A percentile compares a stretch with the other conserved stretches of the same genome.
Conservation (phyloP, 2,888 invertebrate species). For the Apamea anceps region DNA sequence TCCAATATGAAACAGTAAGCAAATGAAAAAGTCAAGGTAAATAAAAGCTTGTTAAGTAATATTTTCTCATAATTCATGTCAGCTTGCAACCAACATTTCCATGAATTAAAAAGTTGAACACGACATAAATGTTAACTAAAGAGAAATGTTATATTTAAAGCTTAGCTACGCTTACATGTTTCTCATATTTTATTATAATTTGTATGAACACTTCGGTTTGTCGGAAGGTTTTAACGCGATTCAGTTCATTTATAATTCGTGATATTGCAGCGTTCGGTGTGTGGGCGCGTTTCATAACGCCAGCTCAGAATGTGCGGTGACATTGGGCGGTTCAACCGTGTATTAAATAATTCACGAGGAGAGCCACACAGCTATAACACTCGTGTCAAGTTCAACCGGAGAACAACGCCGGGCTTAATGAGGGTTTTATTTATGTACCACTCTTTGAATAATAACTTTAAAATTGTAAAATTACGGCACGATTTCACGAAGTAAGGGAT, state of each 20-base stretch:
- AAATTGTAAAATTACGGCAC: neutral
- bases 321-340: conserved; percentile 43
- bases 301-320: conserved; percentile 33
- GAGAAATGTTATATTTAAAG: neutral
- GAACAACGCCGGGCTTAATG: conserved; percentile 35
- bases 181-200: neutral
- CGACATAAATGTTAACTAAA: conserved; percentile 7
- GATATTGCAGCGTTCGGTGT: conserved; percentile 17
- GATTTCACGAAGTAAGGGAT: neutral
- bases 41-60: neutral
- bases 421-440: conserved; percentile 40
- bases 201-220: neutral
- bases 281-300: conserved; percentile 34
- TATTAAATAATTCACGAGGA: conserved; percentile 59
- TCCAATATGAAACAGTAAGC: neutral
- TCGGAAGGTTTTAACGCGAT: neutral
- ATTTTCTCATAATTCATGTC: neutral
- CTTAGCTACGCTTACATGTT: neutral
- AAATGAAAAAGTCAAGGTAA: neutral
- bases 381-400: conserved; percentile 52
- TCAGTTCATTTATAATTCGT: conserved; percentile 20
- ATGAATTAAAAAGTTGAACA: conserved; percentile 11
- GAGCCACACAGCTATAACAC: conserved; percentile 38
- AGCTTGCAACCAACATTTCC: conserved; percentile 7
- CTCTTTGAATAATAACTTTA: conserved; percentile 16